A percentile compares a stretch with the other conserved stretches of the same genome.
Conservation (phyloP, 2,113 vertebrate species). For the Origma solitaria region DNA sequence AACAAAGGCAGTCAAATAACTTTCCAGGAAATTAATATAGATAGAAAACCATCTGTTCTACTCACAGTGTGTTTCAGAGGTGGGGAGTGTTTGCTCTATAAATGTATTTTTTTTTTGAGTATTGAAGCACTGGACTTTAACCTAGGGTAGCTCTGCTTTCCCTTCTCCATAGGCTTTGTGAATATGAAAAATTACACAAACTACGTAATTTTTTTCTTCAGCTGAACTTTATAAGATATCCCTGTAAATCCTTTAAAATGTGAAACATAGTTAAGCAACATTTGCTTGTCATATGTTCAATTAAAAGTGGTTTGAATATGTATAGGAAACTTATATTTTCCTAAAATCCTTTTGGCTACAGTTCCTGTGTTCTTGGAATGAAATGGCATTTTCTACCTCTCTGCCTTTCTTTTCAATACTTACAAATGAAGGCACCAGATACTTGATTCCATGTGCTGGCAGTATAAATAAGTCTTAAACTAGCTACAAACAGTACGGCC, state of each 20-base stretch:
- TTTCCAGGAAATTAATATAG: not conserved
- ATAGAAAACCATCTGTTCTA: slow-evolving; percentile 5
- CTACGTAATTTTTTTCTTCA: not conserved
- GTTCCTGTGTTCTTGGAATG: not conserved
- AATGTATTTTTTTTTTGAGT: not conserved
- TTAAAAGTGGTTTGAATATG: not conserved
- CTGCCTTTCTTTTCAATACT: not conserved
- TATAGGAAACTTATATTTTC: not conserved
- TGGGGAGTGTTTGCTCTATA: not conserved
- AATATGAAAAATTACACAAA: not conserved
- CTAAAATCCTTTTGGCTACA: not conserved
- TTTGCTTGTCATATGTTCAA: not conserved
- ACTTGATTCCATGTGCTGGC: not conserved
- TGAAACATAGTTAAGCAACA: not conserved
- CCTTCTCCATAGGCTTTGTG: not conserved
- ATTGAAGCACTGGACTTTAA: not conserved
- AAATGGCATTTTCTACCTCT: not conserved
- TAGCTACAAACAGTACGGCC: not conserved
- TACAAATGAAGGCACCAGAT: not conserved
- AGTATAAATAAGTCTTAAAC: not conserved
- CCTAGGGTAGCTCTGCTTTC: not conserved
- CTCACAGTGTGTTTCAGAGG: not conserved
- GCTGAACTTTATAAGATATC: not conserved
- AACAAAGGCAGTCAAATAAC: not conserved
- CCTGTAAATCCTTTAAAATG: not conserved